Evolutionary conservation across 2,888 invertebrate species (phyloP), one percentile per base, ranked within the genome.

Genomic region (Neoscelio sp.): DNA sequence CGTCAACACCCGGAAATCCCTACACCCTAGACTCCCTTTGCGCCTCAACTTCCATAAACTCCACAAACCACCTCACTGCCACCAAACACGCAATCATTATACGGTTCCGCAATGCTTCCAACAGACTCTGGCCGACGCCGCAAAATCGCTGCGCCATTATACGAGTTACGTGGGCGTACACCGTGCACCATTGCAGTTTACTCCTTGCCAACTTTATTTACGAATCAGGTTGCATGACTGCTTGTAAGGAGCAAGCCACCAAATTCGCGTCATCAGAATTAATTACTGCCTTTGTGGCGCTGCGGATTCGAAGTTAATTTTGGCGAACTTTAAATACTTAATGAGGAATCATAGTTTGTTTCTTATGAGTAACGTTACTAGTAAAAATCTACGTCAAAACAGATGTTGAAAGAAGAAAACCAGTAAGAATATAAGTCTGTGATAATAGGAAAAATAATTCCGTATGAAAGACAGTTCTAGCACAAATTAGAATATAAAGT

Each of bases 121-220:
- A 54, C 78, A 70, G 80, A 62, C 78, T 80, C 67, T 77, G 68
- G 56, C 82, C 80, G 77, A 84, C 81, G 82, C 83, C 82, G 82
- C 85, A 82, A 85, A 87, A 89, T 89, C 87, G 87, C 86, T 87
- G 85, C 88, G 87, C 88, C 88, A 89, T 89, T 88, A 89, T 87
- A 87, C 85, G 85, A 89, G 88, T 87, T 87, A 87, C 84, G 88
- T 89, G 88, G 88, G 88, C 89, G 81, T 80, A 75, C 68, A 80
- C 81, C 88, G 62, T 81, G 77, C 77, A 80, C 81, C 84, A 88
- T 87, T 86, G 88, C 88, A 88, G 88, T 89, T 87, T 86, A 85
- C 86, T 84, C 83, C 83, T 86, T 88, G 87, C 88, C 86, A 87
- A 88, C 87, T 89, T 88, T 88, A 88, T 88, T 89, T 89, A 88